Conservation (phyloP, 2,888 invertebrate genomes). For the Apamea sordens region DNA sequence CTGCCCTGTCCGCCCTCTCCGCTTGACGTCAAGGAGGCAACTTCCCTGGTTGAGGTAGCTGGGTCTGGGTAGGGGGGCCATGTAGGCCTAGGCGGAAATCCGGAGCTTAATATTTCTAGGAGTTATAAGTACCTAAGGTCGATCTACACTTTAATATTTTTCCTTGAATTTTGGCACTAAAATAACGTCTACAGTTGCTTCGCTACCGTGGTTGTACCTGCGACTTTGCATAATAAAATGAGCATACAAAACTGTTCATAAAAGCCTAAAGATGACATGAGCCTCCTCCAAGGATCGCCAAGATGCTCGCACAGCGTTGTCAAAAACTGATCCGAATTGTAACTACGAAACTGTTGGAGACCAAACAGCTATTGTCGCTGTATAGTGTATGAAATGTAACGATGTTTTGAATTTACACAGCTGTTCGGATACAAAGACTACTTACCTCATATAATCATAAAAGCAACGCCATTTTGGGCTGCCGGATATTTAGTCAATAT, state of each 20-base stretch:
- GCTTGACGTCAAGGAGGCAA: neutral
- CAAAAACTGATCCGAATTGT: constrained; percentile 7
- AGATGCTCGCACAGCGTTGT: neutral
- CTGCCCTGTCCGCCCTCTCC: neutral
- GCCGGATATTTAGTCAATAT: neutral
- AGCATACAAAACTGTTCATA: neutral
- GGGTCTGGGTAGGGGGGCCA: neutral
- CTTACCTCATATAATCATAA: constrained; percentile 21
- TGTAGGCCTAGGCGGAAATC: neutral
- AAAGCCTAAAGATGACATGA: neutral
- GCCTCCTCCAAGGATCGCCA: neutral
- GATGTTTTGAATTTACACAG: constrained; percentile 42
- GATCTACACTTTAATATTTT: too few species aligned
- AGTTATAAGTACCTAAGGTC: neutral
- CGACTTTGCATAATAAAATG: neutral
- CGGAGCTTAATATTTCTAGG: neutral
- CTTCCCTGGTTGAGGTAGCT: neutral
- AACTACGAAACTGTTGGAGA: neutral
- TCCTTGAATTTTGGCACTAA: neutral
- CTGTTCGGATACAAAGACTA: constrained; percentile 39
- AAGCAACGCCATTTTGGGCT: constrained; percentile 12
- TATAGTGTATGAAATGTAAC: neutral
- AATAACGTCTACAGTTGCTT: neutral
- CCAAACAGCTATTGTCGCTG: neutral
- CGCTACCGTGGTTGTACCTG: neutral